These are phyloP conservation scores for Sebastes nivosus DNA, from an alignment of 2,797 vertebrate species.

Conservation along the genomic window DNA sequence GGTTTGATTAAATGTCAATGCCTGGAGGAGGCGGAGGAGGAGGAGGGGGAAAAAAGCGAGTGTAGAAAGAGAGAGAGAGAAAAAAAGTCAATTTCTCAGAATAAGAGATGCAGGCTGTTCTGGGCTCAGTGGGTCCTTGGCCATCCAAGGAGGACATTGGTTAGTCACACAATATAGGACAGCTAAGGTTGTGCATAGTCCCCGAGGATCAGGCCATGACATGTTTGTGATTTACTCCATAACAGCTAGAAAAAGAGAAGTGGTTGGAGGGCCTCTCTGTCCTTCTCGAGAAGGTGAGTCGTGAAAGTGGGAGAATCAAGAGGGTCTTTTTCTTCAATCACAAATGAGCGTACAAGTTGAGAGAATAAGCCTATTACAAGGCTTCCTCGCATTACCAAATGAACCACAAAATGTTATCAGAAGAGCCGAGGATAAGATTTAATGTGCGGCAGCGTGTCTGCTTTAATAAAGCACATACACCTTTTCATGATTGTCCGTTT, in stretches of 20 bases:
- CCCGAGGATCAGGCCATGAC: constrained; percentile 62
- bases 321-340: constrained; percentile 48
- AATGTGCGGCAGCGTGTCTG: constrained; percentile 16
- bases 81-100: constrained; percentile 46
- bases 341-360: neutral
- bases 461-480: neutral
- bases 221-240: constrained; percentile 81
- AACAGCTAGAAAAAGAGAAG: constrained; percentile 62
- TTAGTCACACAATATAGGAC: constrained; percentile 54
- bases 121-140: constrained; percentile 58
- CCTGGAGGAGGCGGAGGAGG: constrained; percentile 51
- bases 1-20: constrained; percentile 83
- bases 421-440: constrained; percentile 23
- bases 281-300: constrained; percentile 70
- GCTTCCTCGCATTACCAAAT: constrained; percentile 27
- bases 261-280: constrained; percentile 71
- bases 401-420: constrained; percentile 4
- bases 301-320: constrained; percentile 39
- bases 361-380: constrained; percentile 20
- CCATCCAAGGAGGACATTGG: constrained; percentile 66
- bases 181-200: constrained; percentile 69
- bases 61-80: neutral
- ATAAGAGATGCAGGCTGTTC: constrained; percentile 63
- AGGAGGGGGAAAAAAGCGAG: constrained; percentile 9
- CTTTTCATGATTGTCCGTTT: neutral